Percentiles rank a stretch among this genome's conserved stretches.
These are phyloP conservation scores for Cacatua alba DNA, from an alignment of 2,113 vertebrate species.

Conservation along the genomic window DNA sequence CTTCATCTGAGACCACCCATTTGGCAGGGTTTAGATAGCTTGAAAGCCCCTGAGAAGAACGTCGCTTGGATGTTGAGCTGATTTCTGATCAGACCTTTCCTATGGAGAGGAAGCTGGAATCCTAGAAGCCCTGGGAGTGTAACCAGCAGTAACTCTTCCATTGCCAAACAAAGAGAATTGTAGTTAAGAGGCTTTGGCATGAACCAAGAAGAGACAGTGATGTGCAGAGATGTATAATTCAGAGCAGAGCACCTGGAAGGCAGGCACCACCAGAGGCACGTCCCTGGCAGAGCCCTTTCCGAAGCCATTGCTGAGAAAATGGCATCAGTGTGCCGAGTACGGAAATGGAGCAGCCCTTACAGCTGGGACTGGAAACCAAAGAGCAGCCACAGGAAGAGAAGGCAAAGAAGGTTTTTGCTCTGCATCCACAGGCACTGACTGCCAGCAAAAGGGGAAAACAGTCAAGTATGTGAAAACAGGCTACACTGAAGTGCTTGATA, in stretches of 20 bases:
- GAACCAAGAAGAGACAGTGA: neutral
- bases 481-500: neutral
- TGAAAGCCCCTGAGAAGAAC: neutral
- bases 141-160: neutral
- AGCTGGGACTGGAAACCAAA: neutral
- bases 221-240: neutral
- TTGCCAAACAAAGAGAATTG: fast-evolving
- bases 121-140: neutral
- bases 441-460: neutral
- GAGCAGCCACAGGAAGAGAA: neutral
- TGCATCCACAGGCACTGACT: neutral
- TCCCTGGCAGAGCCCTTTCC: neutral
- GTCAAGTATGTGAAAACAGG: neutral
- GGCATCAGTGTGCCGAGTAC: fast-evolving
- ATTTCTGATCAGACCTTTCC: neutral
- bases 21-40: neutral
- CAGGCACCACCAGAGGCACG: neutral
- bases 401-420: neutral
- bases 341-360: neutral
- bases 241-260: neutral
- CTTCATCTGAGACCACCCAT: neutral
- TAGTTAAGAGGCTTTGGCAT: neutral
- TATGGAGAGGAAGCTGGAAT: neutral
- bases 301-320: fast-evolving
- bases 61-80: neutral